Evolutionary conservation across 2,797 vertebrate genomes (phyloP), one percentile per base, ranked within the genome.

Genomic region (Acrocephalus scirpaceus): DNA sequence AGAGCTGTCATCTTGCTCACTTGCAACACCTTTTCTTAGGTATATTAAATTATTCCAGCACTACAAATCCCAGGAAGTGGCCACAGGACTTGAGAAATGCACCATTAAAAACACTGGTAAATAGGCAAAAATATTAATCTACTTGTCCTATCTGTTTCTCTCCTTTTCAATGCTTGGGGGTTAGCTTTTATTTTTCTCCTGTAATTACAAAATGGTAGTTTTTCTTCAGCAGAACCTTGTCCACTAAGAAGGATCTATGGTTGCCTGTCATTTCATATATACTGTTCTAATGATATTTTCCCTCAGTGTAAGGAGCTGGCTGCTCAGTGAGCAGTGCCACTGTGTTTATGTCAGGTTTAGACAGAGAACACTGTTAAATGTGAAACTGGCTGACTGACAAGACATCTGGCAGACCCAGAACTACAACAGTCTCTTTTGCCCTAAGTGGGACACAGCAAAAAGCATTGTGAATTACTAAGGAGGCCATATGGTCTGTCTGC

Each of bases 351-450:
- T 82, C 60, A 90, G 42, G 48, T 78, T 75, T 73, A 53, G 48
- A 32, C 38, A 86, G 30, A 77, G 38, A 74, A 36, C 21, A 40
- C 53, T 72, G 73, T 69, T 96, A 94, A 81, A 83, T 45, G 66
- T 77, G 65, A 88, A 69, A 50, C 25, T 93, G 61, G 83, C 77
- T 94, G n/a, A 81, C 58, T 62, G 60, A 92, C 72, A 89, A 93
- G 65, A 91, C 94, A 96, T 96, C 84, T 93, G 87, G 67, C 90
- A 88, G 51, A 90, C 17, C 50, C 62, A 6, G 86, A 72, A 80
- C 74, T 56, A 53, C 48, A 78, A 51, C 16, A 56, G 57, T 82
- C 54, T 79, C 57, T 60, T 95, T 91, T 92, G 81, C 79, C 82
- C 36, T 83, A 86, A 95, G 38, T 65, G 88, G 70, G 62, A 40